Evolutionary conservation across 2,113 vertebrate species (phyloP), one percentile per base, ranked within the genome.

Genomic region (Aplodontia rufa): DNA sequence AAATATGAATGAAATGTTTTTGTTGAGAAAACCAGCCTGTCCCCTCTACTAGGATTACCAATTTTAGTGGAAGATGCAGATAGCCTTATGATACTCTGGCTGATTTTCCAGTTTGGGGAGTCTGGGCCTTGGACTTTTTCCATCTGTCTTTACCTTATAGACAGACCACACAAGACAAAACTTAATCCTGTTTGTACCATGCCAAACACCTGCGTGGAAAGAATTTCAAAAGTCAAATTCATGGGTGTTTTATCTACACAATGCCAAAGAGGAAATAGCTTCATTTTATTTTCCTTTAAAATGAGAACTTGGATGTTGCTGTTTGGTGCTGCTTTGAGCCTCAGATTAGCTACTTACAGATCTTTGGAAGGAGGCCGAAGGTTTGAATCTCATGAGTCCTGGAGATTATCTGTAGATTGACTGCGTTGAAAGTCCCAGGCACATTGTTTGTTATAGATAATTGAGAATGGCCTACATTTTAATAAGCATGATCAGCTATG

Each of bases 401-500:
- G 58, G 74, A 60, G 72, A 68, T 76, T 60, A 51, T 32, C 42
- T 93, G 35, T 35, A 24, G 51, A 45, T n/a, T 69, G 96, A 89
- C 22, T 88, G 19, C 82, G 26, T 90, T 88, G 45, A 75, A 90
- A 94, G 47, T 84, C 32, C 66, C 40, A 76, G 87, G 42, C 24
- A 72, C 37, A 20, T 94, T 19, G 1, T 96, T 94, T 71, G 47
- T 72, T 91, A 49, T 42, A n/a, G 75, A 42, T 81, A 58, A 58
- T 85, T 96, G 94, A 78, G 82, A 74, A 68, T 51, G 86, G 79
- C 72, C 64, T 96, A 49, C 49, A 55, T 94, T 94, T 93, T 96
- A 95, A 90, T 78, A 86, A 81, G 89, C 91, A 79, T 74, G 79
- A 92, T 96, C 91, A 94, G 30, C 49, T 93, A 47, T 96, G 94